Percentiles rank a stretch among this genome's conserved stretches.
These are phyloP conservation scores for Bradypus variegatus DNA, from an alignment of 2,797 vertebrate genomes.

Conservation along the genomic window DNA sequence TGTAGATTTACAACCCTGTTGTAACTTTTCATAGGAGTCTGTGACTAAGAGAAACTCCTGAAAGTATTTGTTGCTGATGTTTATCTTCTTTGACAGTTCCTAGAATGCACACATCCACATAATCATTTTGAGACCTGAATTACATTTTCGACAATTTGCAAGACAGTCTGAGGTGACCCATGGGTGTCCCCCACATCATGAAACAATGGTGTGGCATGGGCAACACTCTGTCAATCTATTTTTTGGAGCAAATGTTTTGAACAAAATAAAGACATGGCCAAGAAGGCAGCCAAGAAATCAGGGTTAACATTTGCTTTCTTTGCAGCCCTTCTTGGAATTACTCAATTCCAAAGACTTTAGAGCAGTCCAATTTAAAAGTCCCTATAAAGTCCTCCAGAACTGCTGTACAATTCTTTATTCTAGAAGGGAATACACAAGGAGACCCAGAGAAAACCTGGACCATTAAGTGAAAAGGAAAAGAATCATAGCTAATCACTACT, in stretches of 20 bases:
- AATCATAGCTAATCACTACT: background rate
- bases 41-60: background rate
- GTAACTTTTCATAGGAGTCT: background rate
- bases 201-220: background rate
- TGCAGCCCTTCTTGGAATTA: slow-evolving; percentile 16
- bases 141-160: slow-evolving; percentile 12
- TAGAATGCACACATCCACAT: slow-evolving; percentile 6
- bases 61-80: slow-evolving; percentile 26
- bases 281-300: slow-evolving; percentile 6
- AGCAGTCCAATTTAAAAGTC: background rate
- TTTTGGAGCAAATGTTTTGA: background rate
- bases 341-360: background rate
- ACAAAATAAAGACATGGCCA: background rate
- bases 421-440: slow-evolving; percentile 11
- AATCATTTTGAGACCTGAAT: slow-evolving; percentile 31
- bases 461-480: background rate
- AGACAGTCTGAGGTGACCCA: background rate
- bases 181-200: background rate
- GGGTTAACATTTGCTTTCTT: slow-evolving; percentile 22
- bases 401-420: background rate
- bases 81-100: slow-evolving; percentile 5
- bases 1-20: background rate
- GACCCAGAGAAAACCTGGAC: background rate
- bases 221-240: background rate
- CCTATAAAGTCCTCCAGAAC: background rate